Base-by-base conservation (phyloP, 2,113 vertebrate genomes). In the Muntiacus muntjak region DNA sequence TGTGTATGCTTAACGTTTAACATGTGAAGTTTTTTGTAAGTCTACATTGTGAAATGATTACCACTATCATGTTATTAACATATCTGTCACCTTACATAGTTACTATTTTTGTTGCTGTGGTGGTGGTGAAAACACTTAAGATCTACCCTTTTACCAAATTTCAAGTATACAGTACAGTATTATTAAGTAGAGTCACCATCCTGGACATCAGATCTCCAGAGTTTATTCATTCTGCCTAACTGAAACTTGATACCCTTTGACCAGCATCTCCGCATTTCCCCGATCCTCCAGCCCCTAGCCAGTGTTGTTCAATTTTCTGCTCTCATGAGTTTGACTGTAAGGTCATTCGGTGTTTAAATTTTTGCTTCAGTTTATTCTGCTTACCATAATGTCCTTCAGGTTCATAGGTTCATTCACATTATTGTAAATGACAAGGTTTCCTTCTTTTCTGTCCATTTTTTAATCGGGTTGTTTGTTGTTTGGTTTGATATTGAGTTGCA, bases 281-380 rank as follows among this genome's bases (percentile, higher is more conserved):
- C 0, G 0, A 30, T 36, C 36, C 55, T 45, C 36, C 40, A 60
- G 54, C 25, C 0, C 25, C 26, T 43, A 43, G 25, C 15, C 55
- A 30, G 9, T 57, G 43, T 28, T 16, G 57, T 30, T 85, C 83
- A 30, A 30, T 28, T 45, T 40, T 58, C 55, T 81, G 78, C 17
- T 81, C 33, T 81, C 30, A 81, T n/a, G 10, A 81, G 36, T 52
- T n/a, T 33, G 10, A 52, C 45, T 81, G 30, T n/a, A n/a, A 13
- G 28, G 12, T 81, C 9, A 50, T 50, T 81, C 1, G 1, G 45
- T 50, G 13, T 33, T 52, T 81, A 50, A 6, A 33, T 81, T 52
- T 81, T 52, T 33, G 8, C 10, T 10, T 81, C 1, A 0, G 78
- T 33, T 81, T 52, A 81, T 52, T 81, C 17, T 81, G 47, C 78